Base-by-base conservation (phyloP, 2,113 vertebrate species). In the Pseudorectes ferrugineus region DNA sequence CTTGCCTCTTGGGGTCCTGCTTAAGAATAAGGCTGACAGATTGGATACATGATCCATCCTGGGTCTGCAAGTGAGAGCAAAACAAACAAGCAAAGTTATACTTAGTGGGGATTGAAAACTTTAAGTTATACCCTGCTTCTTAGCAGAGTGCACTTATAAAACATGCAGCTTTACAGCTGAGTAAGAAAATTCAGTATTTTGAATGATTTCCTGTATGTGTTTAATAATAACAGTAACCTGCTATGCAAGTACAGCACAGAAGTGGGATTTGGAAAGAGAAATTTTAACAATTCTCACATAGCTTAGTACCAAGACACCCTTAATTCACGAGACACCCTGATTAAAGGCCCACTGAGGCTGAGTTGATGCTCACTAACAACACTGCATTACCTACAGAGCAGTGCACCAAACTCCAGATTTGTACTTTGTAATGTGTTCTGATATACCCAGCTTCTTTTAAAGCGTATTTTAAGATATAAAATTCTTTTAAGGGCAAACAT, bases 21-120 rank as follows among this genome's bases (percentile, higher is more conserved):
- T 99, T 98, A 73, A 99, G 90, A 54, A 99, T 96, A 93, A 99
- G 97, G 79, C 97, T 99, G 63, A 99, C 96, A 38, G 99, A 99
- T 59, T 99, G 99, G 97, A 99, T 98, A 95, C 99, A 99, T 40
- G 99, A 97, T 46, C 99, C 98, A 68, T 99, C 99, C 83, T 99
- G 97, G 96, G 99, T 99, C 99, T 99, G 95, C 49, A 97, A 92
- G 88, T 15, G 81, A 54, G 88, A 95, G 91, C 35, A 95, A 93
- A 66, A 96, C 10, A 59, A 65, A 43, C 10, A 57, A 21, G 20
- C 4, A 3, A 72, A 33, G 8, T 23, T 33, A 36, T 10, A 29
- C 15, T 33, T 25, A 3, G 9, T 19, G 5, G 5, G 21, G 67
- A 59, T 2, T 17, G 11, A 62, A 73, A 73, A n/a, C 20, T n/a